Percentiles rank a stretch among this genome's conserved stretches.
Evolutionary conservation across 1,140 invertebrate genomes (phyloP).

Genomic region (Ceratina japonica): DNA sequence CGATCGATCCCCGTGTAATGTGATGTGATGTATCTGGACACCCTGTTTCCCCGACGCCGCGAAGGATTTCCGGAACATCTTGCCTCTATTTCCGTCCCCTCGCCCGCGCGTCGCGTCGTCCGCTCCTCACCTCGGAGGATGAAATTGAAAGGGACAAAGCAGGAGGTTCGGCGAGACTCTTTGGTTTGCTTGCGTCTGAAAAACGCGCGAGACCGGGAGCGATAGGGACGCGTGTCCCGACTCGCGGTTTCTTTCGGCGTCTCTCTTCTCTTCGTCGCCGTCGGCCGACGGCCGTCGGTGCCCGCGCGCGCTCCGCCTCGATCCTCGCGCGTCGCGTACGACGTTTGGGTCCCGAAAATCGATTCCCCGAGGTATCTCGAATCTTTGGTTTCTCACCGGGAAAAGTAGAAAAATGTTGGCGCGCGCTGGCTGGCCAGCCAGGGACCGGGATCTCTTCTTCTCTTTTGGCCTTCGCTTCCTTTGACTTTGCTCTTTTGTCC

Average conservation of each 20-base stretch:
- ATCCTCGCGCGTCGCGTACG: neutral
- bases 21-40: neutral
- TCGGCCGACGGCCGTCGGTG: too few relatives aligned
- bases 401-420: slow-evolving; percentile 2
- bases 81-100: neutral
- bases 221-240: neutral
- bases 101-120: too few relatives aligned
- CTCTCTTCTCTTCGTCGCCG: neutral
- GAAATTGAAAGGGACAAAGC: slow-evolving; percentile 16
- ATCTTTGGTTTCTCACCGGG: slow-evolving; percentile 36
- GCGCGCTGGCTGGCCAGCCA: neutral
- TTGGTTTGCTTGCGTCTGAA: slow-evolving; percentile 32
- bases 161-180: slow-evolving; percentile 17
- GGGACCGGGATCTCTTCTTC: neutral
- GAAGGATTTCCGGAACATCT: neutral
- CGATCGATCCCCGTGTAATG: neutral
- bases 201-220: neutral
- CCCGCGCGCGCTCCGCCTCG: too few relatives aligned
- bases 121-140: neutral
- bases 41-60: neutral
- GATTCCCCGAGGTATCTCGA: slow-evolving; percentile 37
- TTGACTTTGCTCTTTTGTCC: neutral
- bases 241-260: neutral
- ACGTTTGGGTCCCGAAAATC: neutral
- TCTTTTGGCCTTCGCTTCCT: neutral